Evolutionary conservation across 92 coral and sea anemone species (phyloP).

Genomic region (Epizoanthus rinbou): DNA sequence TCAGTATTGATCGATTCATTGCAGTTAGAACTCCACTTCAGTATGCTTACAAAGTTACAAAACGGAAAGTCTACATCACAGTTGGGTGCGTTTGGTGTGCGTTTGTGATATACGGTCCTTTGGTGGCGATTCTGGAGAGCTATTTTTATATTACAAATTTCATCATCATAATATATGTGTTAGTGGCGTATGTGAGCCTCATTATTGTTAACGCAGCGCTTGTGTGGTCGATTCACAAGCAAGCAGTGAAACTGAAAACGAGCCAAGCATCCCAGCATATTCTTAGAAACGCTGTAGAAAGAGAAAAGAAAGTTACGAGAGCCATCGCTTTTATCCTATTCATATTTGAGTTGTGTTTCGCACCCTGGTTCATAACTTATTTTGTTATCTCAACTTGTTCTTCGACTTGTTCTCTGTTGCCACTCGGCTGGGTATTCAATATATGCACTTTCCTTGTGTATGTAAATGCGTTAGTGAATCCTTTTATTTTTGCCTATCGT

Average conservation of each 20-base stretch:
- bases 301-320: background rate
- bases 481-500: background rate
- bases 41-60: background rate
- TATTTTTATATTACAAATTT: too few species aligned
- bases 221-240: background rate
- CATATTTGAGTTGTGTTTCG: background rate
- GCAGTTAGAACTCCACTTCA: background rate
- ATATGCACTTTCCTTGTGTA: background rate
- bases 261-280: background rate
- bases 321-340: background rate
- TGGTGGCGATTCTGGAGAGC: background rate
- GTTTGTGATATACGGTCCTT: background rate
- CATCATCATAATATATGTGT: background rate
- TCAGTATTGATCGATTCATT: background rate
- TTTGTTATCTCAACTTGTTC: background rate
- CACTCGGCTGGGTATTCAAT: background rate
- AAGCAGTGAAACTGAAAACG: background rate
- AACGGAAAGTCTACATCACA: background rate
- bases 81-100: background rate
- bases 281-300: background rate
- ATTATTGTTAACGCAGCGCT: background rate
- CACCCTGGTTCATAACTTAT: background rate
- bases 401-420: background rate
- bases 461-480: background rate
- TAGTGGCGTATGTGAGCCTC: background rate